Evolutionary conservation across 35 echinoderm and acorn worm genomes (phyloP).

Genomic region (Anneissia japonica): DNA sequence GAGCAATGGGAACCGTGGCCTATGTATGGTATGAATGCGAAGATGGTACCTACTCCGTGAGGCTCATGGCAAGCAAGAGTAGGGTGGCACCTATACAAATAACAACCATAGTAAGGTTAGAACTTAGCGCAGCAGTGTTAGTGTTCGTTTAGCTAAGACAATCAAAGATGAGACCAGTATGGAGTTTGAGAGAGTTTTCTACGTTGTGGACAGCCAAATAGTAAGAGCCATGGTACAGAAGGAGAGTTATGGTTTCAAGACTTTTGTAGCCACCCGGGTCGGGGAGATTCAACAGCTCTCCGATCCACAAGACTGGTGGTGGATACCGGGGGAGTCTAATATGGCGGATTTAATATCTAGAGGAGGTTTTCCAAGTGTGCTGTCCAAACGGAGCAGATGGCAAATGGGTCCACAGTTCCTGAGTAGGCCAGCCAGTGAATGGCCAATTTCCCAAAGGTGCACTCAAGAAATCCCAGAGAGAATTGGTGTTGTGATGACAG

Average conservation of each 20-base stretch:
- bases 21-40: background rate
- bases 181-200: slow-evolving; percentile 15
- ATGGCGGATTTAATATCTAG: slow-evolving; percentile 30
- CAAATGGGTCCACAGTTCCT: slow-evolving; percentile 28
- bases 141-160: slow-evolving; percentile 10
- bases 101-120: slow-evolving; percentile 34
- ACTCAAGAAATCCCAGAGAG: slow-evolving; percentile 30
- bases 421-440: slow-evolving; percentile 5
- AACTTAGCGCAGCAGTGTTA: slow-evolving; percentile 46
- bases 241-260: slow-evolving; percentile 54
- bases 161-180: slow-evolving; percentile 29
- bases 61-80: no score
- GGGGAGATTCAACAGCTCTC: slow-evolving; percentile 30
- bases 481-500: slow-evolving; percentile 1
- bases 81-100: slow-evolving; percentile 47
- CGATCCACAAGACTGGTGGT: slow-evolving; percentile 58
- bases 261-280: slow-evolving; percentile 44
- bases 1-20: slow-evolving; percentile 32
- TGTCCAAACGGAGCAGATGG: background rate
- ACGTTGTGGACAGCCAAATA: slow-evolving; percentile 57
- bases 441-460: slow-evolving; percentile 35
- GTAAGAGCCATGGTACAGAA: slow-evolving; percentile 54
- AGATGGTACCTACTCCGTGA: no score
- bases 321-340: slow-evolving; percentile 7
- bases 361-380: background rate